Evolutionary conservation across 2,113 vertebrate genomes (phyloP), one percentile per base, ranked within the genome.

Genomic region (Calyptommatus sinebrachiatus): DNA sequence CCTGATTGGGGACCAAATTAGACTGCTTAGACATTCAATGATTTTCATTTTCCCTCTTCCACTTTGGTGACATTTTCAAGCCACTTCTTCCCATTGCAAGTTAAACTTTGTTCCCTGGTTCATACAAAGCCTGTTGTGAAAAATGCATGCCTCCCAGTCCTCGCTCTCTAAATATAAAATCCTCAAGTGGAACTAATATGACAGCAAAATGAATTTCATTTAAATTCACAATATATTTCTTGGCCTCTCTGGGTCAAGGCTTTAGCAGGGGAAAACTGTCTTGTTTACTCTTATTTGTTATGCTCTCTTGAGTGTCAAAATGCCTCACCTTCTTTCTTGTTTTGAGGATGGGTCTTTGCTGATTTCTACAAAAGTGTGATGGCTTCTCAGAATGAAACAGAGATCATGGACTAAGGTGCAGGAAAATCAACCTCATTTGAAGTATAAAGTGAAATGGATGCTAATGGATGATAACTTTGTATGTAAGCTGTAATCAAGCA

Each of bases 161-260:
- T 83, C 76, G 91, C 73, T 63, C 69, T 57, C 61, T 86, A 63
- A 73, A 92, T 87, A 90, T 82, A 85, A 91, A 92, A 91, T 81
- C 76, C 85, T 70, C 79, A 84, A 79, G 78, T 81, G 71, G 85
- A 92, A 89, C 74, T 89, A 92, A 90, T 88, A 89, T 46, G 77
- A 91, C 80, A 79, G 83, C 10, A 77, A 90, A 92, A 92, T 86
- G 21, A 89, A 84, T 90, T 84, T 86, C 67, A 90, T 88, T 90
- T 88, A 89, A 92, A 89, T 86, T 50, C 90, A 88, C 68, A 88
- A 69, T 82, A 87, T 50, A 87, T 86, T 89, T 81, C 50, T 81
- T 74, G 68, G 82, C 73, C 78, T 90, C 89, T 76, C 35, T 46
- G 65, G 88, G 86, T 85, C 81, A 93, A 89, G 81, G 75, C 86